A percentile compares a stretch with the other conserved stretches of the same genome.
Evolutionary conservation across 2,113 vertebrate species (phyloP).

Genomic region (Thinocorus orbignyianus): DNA sequence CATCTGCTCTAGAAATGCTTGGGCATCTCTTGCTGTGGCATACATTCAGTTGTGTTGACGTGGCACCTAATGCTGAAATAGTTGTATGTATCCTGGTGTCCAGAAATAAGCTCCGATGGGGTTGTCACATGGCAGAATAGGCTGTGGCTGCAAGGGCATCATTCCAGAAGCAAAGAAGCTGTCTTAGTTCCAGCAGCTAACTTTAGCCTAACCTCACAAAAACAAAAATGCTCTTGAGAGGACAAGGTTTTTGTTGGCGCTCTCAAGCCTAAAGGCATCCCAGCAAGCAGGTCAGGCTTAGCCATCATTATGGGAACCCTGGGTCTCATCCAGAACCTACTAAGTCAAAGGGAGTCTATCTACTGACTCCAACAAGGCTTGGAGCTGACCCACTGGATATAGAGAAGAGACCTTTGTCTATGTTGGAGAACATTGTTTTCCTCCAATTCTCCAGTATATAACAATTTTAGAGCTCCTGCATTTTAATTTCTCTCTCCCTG

Average conservation of each 20-base stretch:
- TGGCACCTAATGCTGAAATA: neutral
- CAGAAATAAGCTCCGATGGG: neutral
- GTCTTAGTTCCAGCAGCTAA: neutral
- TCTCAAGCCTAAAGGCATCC: neutral
- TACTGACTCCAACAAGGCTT: neutral
- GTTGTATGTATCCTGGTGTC: neutral
- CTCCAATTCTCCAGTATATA: neutral
- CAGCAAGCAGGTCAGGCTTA: neutral
- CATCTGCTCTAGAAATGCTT: neutral
- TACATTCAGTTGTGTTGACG: neutral
- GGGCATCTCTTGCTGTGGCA: neutral
- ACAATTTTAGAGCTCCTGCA: neutral
- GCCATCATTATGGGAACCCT: neutral
- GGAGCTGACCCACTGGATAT: neutral
- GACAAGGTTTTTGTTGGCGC: constrained; percentile 31
- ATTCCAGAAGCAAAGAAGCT: neutral
- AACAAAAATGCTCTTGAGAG: neutral
- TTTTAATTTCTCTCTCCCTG: neutral
- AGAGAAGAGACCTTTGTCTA: neutral
- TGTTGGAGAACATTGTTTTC: neutral
- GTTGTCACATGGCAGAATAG: neutral
- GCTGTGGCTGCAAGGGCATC: neutral
- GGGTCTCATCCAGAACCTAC: neutral
- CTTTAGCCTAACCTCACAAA: neutral
- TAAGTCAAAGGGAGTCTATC: neutral